These are phyloP conservation scores for Nasonia longicornis DNA, from an alignment of 1,140 invertebrate genomes.

Conservation along the genomic window DNA sequence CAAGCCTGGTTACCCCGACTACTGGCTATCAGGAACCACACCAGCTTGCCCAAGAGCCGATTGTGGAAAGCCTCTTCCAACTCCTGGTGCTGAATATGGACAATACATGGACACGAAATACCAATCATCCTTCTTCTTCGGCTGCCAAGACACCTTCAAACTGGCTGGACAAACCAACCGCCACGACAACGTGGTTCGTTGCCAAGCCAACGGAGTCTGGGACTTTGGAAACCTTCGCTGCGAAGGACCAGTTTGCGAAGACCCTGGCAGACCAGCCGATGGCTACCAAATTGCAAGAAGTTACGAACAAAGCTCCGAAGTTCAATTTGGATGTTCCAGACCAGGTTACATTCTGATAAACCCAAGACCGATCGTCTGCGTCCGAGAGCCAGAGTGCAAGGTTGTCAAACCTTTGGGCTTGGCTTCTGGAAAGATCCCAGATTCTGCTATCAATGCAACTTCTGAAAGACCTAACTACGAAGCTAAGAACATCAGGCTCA, in stretches of 20 bases:
- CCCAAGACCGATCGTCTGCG: constrained; percentile 89
- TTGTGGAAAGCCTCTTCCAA: constrained; percentile 88
- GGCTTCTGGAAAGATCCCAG: constrained; percentile 91
- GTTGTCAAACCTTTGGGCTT: constrained; percentile 92
- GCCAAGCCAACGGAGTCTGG: constrained; percentile 93
- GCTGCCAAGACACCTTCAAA: constrained; percentile 96
- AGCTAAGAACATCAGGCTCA: constrained; percentile 89
- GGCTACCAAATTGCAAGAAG: constrained; percentile 89
- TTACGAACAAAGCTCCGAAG: constrained; percentile 93
- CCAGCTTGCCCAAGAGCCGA: constrained; percentile 89
- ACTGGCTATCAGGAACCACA: constrained; percentile 89
- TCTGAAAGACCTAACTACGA: constrained; percentile 93
- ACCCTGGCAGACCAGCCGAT: constrained; percentile 93
- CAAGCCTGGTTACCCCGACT: constrained; percentile 87
- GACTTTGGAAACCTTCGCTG: constrained; percentile 96
- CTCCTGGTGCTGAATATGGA: constrained; percentile 93
- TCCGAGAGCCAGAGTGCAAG: constrained; percentile 92
- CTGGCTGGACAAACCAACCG: constrained; percentile 91
- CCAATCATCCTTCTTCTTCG: constrained; percentile 94
- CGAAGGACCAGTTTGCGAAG: constrained; percentile 94
- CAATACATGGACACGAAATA: constrained; percentile 88
- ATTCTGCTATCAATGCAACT: constrained; percentile 96
- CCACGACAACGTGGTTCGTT: constrained; percentile 92
- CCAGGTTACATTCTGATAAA: constrained; percentile 95
- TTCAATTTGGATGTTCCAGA: constrained; percentile 89